Evolutionary conservation across 2,888 invertebrate genomes (phyloP).

Genomic region (Scelioninae gen. 2): DNA sequence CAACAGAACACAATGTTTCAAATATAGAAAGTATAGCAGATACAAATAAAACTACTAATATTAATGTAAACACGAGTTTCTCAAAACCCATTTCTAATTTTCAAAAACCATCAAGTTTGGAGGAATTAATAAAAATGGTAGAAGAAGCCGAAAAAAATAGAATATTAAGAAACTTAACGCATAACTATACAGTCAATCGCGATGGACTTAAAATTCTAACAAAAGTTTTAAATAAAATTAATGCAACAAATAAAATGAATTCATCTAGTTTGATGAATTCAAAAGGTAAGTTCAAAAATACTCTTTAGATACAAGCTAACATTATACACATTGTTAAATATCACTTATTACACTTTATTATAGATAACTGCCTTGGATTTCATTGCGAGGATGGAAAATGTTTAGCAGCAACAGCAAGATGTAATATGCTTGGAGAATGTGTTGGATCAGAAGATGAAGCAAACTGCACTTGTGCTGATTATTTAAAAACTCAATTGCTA

Average conservation of each 20-base stretch:
- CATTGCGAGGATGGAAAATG: constrained; percentile 81
- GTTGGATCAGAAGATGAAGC: constrained; percentile 83
- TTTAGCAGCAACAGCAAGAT: constrained; percentile 80
- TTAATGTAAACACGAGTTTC: background rate
- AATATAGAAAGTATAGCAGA: too few relatives aligned
- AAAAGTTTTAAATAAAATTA: constrained; percentile 80
- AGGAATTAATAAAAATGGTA: constrained; percentile 70
- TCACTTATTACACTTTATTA: constrained; percentile 62
- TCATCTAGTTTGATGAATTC: constrained; percentile 54
- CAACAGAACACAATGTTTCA: too few relatives aligned
- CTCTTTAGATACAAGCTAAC: background rate
- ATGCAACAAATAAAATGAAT: constrained; percentile 62
- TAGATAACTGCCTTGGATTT: constrained; percentile 75
- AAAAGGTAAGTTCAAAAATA: constrained; percentile 26
- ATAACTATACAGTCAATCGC: constrained; percentile 79
- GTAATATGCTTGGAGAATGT: constrained; percentile 84
- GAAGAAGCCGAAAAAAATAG: constrained; percentile 67
- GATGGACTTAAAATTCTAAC: constrained; percentile 82
- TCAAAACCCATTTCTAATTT: constrained; percentile 31
- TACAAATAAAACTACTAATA: constrained; percentile 16
- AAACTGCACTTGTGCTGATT: constrained; percentile 86
- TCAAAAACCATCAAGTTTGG: constrained; percentile 63
- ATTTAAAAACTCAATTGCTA: constrained; percentile 82
- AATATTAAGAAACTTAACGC: constrained; percentile 62
- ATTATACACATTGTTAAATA: background rate